Evolutionary conservation across 2,113 vertebrate genomes (phyloP).

Genomic region (Callorhinus ursinus): DNA sequence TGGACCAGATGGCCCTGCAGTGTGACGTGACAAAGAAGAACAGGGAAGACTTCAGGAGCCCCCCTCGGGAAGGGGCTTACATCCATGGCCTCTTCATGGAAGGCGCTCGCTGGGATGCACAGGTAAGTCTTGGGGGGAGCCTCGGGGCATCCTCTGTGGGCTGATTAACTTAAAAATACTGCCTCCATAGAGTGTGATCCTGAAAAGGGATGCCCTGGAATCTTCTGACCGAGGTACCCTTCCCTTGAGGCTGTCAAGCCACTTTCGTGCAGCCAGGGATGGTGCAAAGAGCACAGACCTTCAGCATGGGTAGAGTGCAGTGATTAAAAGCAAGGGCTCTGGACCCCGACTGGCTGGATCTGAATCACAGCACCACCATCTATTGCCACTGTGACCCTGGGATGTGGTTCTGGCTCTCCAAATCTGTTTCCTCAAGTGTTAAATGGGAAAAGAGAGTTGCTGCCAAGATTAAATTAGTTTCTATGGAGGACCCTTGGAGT

Average conservation of each 20-base stretch:
- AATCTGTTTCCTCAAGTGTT: not conserved
- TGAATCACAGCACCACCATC: not conserved
- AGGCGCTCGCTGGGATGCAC: constrained; percentile 94
- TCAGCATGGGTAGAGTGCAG: not conserved
- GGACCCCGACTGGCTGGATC: not conserved
- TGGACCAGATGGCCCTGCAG: constrained; percentile 94
- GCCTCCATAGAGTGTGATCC: not conserved
- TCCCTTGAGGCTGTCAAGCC: not conserved
- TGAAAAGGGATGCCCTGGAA: not conserved
- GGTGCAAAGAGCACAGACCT: not conserved
- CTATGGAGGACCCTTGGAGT: not conserved
- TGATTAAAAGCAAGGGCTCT: not conserved
- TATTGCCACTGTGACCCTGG: not conserved
- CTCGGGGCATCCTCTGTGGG: not conserved
- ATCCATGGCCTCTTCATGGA: constrained; percentile 96
- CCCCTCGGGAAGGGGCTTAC: constrained; percentile 94
- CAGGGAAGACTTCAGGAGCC: constrained; percentile 90
- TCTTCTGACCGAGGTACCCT: not conserved
- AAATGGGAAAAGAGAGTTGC: not conserved
- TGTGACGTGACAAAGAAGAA: constrained; percentile 96
- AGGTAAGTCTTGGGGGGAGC: constrained; percentile 85
- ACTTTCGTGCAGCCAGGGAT: not conserved
- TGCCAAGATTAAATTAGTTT: not conserved
- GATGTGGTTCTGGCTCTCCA: not conserved
- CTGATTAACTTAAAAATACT: not conserved